Base-by-base conservation (phyloP, 1,140 invertebrate genomes). In the Drosophila cardini region DNA sequence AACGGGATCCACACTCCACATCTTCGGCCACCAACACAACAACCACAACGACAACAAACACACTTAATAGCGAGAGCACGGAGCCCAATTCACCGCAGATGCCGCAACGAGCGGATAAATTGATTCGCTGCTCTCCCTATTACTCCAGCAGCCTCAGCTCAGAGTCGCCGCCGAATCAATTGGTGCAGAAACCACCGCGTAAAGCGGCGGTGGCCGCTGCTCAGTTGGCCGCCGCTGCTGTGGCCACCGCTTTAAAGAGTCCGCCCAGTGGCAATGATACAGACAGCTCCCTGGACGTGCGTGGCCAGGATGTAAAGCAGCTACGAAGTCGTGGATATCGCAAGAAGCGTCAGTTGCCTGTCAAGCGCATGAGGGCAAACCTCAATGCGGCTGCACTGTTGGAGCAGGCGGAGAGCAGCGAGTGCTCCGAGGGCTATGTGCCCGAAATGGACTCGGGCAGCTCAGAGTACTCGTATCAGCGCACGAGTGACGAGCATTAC, bases 61-160 rank as follows among this genome's bases (percentile, higher is more conserved):
- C 85, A 0, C 72, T 83, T 1, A 87, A 92, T 34, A 92, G 79
- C 45, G 90, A 91, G 16, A 92, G 90, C 36, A 92, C 85, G 2
- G 91, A 90, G n/a, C 90, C 90, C 2, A 91, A 90, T 43, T 92
- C 91, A 0, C 91, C 91, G 6, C 90, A 90, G 48, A 76, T 92
- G 80, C 76, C 92, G 75, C 80, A 93, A 91, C 77, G 90, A 76
- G 68, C 93, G 72, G 80, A 93, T 87, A 92, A 95, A 72, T 80
- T 95, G 36, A 93, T 94, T 5, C 94, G 95, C 82, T 95, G 94
- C 79, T 95, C 95, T 1, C 95, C 95, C 2, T 95, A 95, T 78
- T 95, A 95, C 91, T 95, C 95, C 6, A 95, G 94, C 76, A 95
- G 95, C 76, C 91, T 95, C 15, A 95, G 94, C 82, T 95, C 94